Evolutionary conservation across 2,113 vertebrate genomes (phyloP).

Genomic region (Anser cygnoides): DNA sequence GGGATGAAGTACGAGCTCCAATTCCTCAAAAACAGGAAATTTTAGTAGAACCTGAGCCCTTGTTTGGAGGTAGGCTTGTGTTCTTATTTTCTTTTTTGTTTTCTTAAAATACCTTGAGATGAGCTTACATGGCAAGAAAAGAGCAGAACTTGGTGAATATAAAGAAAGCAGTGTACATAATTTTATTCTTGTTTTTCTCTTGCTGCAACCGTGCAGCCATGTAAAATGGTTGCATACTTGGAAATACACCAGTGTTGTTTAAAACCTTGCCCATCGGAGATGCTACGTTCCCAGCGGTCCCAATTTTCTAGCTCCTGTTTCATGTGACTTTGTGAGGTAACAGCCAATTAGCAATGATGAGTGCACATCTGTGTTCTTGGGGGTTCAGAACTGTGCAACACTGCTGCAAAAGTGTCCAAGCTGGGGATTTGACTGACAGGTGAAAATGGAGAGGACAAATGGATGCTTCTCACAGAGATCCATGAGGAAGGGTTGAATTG

Average conservation of each 20-base stretch:
- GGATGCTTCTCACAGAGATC: rapidly evolving
- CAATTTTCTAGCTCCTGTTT: neutral
- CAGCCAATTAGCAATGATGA: neutral
- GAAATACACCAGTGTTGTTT: neutral
- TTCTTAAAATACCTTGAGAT: neutral
- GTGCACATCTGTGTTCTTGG: neutral
- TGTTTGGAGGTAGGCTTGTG: constrained; percentile 91
- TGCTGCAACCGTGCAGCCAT: neutral
- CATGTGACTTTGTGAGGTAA: neutral
- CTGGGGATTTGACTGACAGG: neutral
- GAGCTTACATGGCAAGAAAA: neutral
- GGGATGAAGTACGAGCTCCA: constrained; percentile 95
- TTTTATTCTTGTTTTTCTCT: neutral
- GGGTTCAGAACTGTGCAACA: neutral
- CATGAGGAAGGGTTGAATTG: neutral
- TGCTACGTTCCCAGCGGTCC: neutral
- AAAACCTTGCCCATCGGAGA: neutral
- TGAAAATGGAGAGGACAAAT: neutral
- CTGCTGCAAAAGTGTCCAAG: neutral
- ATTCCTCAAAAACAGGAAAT: constrained; percentile 99
- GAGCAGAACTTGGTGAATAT: neutral
- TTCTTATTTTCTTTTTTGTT: neutral
- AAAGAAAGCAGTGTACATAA: neutral
- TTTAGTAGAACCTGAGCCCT: constrained; percentile 95
- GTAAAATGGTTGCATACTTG: neutral